Evolutionary conservation across 2,113 vertebrate species (phyloP), one percentile per base, ranked within the genome.

Genomic region (Tetraodon nigroviridis): DNA sequence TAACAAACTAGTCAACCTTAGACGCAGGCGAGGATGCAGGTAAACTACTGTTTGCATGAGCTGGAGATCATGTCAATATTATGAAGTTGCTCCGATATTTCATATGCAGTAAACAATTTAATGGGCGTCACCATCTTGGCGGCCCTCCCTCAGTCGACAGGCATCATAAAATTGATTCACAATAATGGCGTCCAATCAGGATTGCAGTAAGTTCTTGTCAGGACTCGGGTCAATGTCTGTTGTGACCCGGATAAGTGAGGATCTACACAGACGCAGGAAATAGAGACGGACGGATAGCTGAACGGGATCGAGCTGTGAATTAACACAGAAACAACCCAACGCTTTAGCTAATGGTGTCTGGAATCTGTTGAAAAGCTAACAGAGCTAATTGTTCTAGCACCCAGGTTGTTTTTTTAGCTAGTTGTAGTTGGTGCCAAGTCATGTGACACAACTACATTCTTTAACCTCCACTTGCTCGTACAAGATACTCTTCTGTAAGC

Each of bases 81-180:
- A 69, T 63, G 29, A 59, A 61, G 55, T 57, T 47, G 44, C 7
- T 51, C 55, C 58, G 61, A 72, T 63, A 64, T 62, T 65, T 71
- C 42, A 61, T 67, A 27, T 24, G 14, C 7, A 37, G 32, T 37
- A 37, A 37, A 37, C 32, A 37, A 1, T 37, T 37, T 37, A 10
- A 58, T 58, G 29, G 67, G 29, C 52, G 47, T 77, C 63, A 61
- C 53, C 45, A 46, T 69, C 64, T 67, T 27, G 17, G 6, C 57
- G 62, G 64, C 53, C 64, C 65, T 67, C 69, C 46, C 58, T 66
- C 37, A 45, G 66, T 69, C 24, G 53, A 70, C 80, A 84, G 71
- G 51, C 64, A 22, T 80, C 69, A 52, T 86, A 80, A 84, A 83
- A 69, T 62, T 81, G 84, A 86, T 83, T 84, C 76, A 80, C 65